phyloP scores from a whole-genome alignment of 1,140 invertebrate genomes.

The Brachionus asplanchnoidis region DNA sequence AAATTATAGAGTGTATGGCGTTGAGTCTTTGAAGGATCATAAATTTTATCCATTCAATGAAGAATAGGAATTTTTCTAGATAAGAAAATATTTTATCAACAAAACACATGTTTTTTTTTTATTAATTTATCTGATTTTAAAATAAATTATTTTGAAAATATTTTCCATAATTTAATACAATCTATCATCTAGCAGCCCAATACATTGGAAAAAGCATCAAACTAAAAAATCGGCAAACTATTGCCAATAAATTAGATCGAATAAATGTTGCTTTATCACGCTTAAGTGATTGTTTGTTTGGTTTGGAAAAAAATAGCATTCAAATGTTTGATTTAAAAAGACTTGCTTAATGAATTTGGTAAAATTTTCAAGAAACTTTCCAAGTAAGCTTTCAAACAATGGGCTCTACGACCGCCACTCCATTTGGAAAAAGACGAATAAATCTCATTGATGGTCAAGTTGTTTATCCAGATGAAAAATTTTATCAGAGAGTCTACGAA shows the following conservation, averaged over 20 bases:
- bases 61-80: neutral
- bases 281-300: neutral
- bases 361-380: neutral
- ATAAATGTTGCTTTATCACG: neutral
- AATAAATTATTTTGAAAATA: neutral
- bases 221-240: neutral
- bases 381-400: neutral
- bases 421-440: neutral
- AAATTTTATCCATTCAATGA: conserved; percentile 27
- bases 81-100: neutral
- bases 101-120: neutral
- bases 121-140: neutral
- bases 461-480: conserved; percentile 24
- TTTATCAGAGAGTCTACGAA: conserved; percentile 17
- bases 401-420: neutral
- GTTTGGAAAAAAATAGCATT: neutral
- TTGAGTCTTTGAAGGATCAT: neutral
- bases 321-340: neutral
- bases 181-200: neutral
- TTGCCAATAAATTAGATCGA: neutral
- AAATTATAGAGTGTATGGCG: conserved; percentile 10
- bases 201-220: neutral
- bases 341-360: neutral
- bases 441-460: conserved; percentile 10
- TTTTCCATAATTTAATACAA: neutral